Base-by-base conservation (phyloP, 2,113 vertebrate species). In the Merops nubicus region DNA sequence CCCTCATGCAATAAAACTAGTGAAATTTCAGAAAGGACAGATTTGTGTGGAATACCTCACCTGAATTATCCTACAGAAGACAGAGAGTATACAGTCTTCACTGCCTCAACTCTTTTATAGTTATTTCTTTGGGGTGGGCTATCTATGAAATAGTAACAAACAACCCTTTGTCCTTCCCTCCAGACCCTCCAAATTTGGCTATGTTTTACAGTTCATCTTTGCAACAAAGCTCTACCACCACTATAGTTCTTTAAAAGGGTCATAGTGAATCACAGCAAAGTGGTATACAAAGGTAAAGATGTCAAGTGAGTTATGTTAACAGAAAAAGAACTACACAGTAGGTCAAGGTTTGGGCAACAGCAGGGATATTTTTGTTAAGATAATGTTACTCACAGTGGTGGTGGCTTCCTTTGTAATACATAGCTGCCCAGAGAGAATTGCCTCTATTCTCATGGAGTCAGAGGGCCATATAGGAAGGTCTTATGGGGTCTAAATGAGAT, bases 341-440 rank as follows among this genome's bases (percentile, higher is more conserved):
- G 93, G 93, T 96, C 91, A 96, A 96, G 92, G 93, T 95, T 90
- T 96, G 93, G 90, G 92, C 93, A 93, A 88, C 82, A 81, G 82
- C 90, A 74, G 86, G 76, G 69, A 96, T 86, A 94, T 96, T 92
- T 96, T 94, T 91, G 76, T 92, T 92, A 80, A 96, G 80, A 87
- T 96, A 89, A 92, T 36, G 42, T 80, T 91, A 65, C 56, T 89
- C 75, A 33, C 65, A 85, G 64, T 78, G 93, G 74, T 87, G 68
- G 91, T 75, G 86, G 83, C 60, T 88, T 94, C 83, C 79, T 92
- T 91, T 88, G 76, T 95, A 95, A 96, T 75, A 72, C 88, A 51
- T 72, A 95, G 76, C 56, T 79, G 76, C 60, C 88, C 80, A 53
- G 64, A 82, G 69, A 93, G 95, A 89, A 95, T 81, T 96, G 65